These are phyloP conservation scores for Scaptodrosophila lebanonensis DNA, from an alignment of 1,140 invertebrate genomes.

Conservation along the genomic window DNA sequence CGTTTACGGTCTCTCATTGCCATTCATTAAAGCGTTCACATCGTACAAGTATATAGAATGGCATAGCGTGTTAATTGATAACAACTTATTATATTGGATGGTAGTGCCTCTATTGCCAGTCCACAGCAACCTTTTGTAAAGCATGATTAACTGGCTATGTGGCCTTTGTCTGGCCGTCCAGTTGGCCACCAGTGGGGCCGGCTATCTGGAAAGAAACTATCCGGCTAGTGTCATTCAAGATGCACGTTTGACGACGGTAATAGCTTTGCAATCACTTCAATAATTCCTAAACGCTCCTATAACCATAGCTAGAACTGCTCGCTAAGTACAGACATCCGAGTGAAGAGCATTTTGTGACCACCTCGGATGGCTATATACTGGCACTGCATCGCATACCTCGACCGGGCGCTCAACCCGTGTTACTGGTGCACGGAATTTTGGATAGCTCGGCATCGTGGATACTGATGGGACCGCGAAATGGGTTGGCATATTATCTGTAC, in stretches of 20 bases:
- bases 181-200: too few relatives aligned
- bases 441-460: constrained; percentile 83
- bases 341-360: constrained; percentile 78
- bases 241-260: constrained; percentile 35
- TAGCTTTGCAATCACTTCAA: neutral
- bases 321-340: constrained; percentile 79
- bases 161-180: constrained; percentile 4
- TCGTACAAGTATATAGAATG: too few relatives aligned
- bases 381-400: constrained; percentile 78
- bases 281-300: neutral
- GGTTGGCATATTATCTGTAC: constrained; percentile 78
- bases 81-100: too few relatives aligned
- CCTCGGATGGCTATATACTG: constrained; percentile 79
- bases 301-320: constrained; percentile 69
- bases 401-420: constrained; percentile 57
- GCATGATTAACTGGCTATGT: too few relatives aligned
- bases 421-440: constrained; percentile 84
- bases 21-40: too few relatives aligned
- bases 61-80: too few relatives aligned
- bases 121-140: too few relatives aligned
- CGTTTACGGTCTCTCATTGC: too few relatives aligned
- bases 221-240: constrained; percentile 50
- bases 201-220: constrained; percentile 42
- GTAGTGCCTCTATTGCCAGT: too few relatives aligned
- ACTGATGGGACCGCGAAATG: constrained; percentile 83